Evolutionary conservation across 2,797 vertebrate species (phyloP).

Genomic region (Macropus fuliginosus): DNA sequence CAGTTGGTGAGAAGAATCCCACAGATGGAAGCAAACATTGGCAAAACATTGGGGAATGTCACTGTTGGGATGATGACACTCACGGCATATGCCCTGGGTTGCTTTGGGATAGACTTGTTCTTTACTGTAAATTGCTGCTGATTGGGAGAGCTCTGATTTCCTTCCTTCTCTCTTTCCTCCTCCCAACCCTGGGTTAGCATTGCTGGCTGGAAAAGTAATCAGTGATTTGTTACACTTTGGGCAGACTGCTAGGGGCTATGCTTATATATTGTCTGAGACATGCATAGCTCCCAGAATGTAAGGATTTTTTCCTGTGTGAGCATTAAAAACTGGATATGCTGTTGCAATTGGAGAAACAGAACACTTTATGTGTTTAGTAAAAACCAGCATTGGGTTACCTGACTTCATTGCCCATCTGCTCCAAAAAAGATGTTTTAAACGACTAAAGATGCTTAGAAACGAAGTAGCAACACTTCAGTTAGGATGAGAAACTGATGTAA

Average conservation of each 20-base stretch:
- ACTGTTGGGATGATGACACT: slow-evolving; percentile 55
- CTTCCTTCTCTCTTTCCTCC: slow-evolving; percentile 45
- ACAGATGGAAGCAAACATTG: slow-evolving; percentile 49
- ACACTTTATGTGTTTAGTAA: slow-evolving; percentile 11
- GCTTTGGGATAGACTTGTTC: slow-evolving; percentile 67
- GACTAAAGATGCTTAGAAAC: slow-evolving; percentile 15
- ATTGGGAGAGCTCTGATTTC: slow-evolving; percentile 61
- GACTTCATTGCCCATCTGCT: slow-evolving; percentile 13
- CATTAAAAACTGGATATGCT: not conserved
- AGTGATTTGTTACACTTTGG: slow-evolving; percentile 70
- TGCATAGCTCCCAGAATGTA: not conserved
- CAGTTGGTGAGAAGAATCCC: slow-evolving; percentile 40
- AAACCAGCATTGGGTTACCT: slow-evolving; percentile 2
- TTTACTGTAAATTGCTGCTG: slow-evolving; percentile 44
- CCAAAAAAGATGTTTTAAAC: slow-evolving; percentile 14
- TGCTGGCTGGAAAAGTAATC: slow-evolving; percentile 78
- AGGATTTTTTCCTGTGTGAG: not conserved
- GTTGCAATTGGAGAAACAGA: not conserved
- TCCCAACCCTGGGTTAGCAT: slow-evolving; percentile 45
- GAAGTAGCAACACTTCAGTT: slow-evolving; percentile 2
- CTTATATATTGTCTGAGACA: slow-evolving; percentile 39
- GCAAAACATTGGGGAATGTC: slow-evolving; percentile 43
- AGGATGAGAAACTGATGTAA: slow-evolving; percentile 7
- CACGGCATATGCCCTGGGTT: slow-evolving; percentile 47
- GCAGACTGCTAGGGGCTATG: slow-evolving; percentile 44